These are phyloP conservation scores for Solea solea DNA, from an alignment of 2,113 vertebrate species.

Conservation along the genomic window DNA sequence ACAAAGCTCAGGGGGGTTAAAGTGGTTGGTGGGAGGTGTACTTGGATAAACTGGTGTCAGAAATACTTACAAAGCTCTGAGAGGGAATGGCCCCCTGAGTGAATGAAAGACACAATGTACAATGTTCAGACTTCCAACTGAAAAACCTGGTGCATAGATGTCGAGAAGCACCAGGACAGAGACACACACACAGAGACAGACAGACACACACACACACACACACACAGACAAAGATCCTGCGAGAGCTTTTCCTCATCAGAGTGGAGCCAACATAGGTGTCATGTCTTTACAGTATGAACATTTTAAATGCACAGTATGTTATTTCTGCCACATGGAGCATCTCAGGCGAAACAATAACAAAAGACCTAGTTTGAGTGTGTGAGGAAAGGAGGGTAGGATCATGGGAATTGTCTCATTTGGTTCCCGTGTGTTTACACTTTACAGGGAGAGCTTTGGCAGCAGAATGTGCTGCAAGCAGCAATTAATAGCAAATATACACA, in stretches of 20 bases:
- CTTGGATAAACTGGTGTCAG: constrained; percentile 31
- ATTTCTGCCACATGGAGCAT: too few species aligned
- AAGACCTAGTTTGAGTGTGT: too few species aligned
- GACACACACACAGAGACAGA: background rate
- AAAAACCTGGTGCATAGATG: background rate
- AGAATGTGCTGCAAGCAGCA: too few species aligned
- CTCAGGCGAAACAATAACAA: too few species aligned
- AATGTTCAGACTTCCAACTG: constrained; percentile 30
- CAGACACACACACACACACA: background rate
- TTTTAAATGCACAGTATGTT: background rate
- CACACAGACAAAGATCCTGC: background rate
- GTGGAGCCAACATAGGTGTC: background rate
- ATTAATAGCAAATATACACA: too few species aligned
- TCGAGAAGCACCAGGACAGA: constrained; percentile 17
- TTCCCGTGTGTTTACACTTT: too few species aligned
- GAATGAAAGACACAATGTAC: constrained; percentile 65
- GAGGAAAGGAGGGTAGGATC: too few species aligned
- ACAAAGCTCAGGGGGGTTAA: constrained; percentile 29
- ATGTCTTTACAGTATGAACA: background rate
- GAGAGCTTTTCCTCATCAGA: background rate
- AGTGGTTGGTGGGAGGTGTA: constrained; percentile 19
- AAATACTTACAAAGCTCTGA: constrained; percentile 83
- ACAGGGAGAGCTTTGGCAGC: too few species aligned
- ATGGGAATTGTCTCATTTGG: too few species aligned
- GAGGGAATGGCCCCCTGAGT: constrained; percentile 78